These are phyloP conservation scores for Archips xylosteana DNA, from an alignment of 2,888 invertebrate species.

Conservation along the genomic window DNA sequence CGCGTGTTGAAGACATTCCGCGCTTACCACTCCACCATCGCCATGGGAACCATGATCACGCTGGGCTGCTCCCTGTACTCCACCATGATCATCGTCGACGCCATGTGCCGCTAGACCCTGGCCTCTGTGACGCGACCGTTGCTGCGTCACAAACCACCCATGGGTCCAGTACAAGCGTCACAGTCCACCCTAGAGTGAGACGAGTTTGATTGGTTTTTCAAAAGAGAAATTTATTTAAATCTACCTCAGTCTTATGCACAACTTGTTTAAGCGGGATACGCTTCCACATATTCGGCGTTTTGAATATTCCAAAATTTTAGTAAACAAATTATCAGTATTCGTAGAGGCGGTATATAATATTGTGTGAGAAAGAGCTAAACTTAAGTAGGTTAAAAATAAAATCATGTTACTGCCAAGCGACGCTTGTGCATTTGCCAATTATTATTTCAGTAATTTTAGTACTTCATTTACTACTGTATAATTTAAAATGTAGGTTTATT, in stretches of 20 bases:
- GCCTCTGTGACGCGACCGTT: constrained; percentile 17
- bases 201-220: constrained; percentile 28
- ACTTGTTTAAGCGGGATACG: background rate
- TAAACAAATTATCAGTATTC: constrained; percentile 39
- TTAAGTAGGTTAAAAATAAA: constrained; percentile 36
- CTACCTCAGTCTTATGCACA: constrained; percentile 34
- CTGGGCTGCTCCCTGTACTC: constrained; percentile 80
- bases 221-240: constrained; percentile 26
- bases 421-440: constrained; percentile 40
- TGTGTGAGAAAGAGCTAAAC: constrained; percentile 14
- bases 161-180: constrained; percentile 1
- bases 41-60: constrained; percentile 90
- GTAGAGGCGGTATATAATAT: constrained; percentile 15
- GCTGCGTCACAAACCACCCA: constrained; percentile 18
- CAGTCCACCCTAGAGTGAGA: background rate
- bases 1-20: constrained; percentile 91
- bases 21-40: constrained; percentile 91
- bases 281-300: constrained; percentile 7
- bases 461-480: constrained; percentile 28
- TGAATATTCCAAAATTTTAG: background rate
- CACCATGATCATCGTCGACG: constrained; percentile 78
- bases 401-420: constrained; percentile 36
- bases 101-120: constrained; percentile 68
- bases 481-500: constrained; percentile 25
- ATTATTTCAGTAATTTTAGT: constrained; percentile 31